Evolutionary conservation across 2,113 vertebrate species (phyloP), one percentile per base, ranked within the genome.

Genomic region (Xerus inauris): DNA sequence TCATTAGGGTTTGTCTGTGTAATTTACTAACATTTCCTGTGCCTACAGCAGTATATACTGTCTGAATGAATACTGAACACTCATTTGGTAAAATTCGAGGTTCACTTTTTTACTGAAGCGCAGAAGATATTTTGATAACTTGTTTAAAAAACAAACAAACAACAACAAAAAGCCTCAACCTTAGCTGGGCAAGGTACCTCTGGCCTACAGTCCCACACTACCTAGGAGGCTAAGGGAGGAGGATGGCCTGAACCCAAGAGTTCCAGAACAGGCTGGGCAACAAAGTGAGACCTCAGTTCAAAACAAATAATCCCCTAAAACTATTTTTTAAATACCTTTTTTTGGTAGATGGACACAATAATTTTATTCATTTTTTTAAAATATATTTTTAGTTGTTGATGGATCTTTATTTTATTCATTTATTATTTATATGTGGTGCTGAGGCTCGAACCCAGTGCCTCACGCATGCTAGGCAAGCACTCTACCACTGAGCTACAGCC

Each of bases 81-180:
- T 3, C 13, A 62, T 28, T 24, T 47, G 32, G 82, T 20, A 75
- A 91, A 95, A 93, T 67, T 73, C 47, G 93, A 24, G 26, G 57
- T 47, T 57, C 1, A 64, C 13, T 17, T 94, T 94, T 71, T 91
- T n/a, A 49, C 51, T 85, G 69, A 73, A 97, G 90, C 32, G 81
- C 8, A 90, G 62, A 75, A 89, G 45, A 73, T 87, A 85, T 24
- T 92, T 22, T 26, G n/a, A 71, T 84, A 92, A 69, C 32, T 71
- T 30, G 28, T 20, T 40, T 42, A 49, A 47, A 71, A 92, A 75
- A 67, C 30, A 62, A 62, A 51, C 12, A 59, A 65, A 67, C 54
- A 57, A 35, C n/a, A 65, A 65, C 40, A n/a, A 85, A 54, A 49
- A 73, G 49, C 12, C 17, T n/a, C n/a, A 20, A 73, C 28, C 13